Evolutionary conservation across 1,140 invertebrate genomes (phyloP).

Genomic region (Atta colombica): DNA sequence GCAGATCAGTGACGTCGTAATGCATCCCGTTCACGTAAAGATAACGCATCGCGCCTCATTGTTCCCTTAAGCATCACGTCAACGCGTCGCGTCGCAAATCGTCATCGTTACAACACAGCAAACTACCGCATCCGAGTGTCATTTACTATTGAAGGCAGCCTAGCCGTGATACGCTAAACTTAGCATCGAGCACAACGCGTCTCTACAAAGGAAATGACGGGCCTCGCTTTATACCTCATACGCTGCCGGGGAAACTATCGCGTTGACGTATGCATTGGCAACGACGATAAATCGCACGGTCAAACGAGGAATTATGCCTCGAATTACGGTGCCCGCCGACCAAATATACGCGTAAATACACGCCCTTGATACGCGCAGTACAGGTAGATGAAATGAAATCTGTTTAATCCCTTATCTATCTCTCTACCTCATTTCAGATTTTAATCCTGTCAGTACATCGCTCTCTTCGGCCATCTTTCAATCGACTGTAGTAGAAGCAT

Average conservation of each 20-base stretch:
- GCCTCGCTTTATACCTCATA: slow-evolving; percentile 62
- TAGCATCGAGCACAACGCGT: slow-evolving; percentile 69
- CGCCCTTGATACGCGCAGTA: background rate
- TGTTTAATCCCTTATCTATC: slow-evolving; percentile 16
- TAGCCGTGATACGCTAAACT: slow-evolving; percentile 73
- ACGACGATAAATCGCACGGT: slow-evolving; percentile 63
- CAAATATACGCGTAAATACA: slow-evolving; percentile 54
- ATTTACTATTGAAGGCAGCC: slow-evolving; percentile 76
- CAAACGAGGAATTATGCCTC: slow-evolving; percentile 68
- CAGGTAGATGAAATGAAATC: slow-evolving; percentile 17
- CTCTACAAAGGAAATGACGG: slow-evolving; percentile 70
- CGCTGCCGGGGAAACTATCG: slow-evolving; percentile 60
- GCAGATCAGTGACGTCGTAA: slow-evolving; percentile 47
- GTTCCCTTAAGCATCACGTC: slow-evolving; percentile 71
- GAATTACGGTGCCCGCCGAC: slow-evolving; percentile 32
- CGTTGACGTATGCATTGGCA: slow-evolving; percentile 71
- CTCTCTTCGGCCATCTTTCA: background rate
- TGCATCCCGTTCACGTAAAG: slow-evolving; percentile 64
- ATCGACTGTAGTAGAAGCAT: background rate
- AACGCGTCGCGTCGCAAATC: slow-evolving; percentile 72
- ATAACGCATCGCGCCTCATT: slow-evolving; percentile 68
- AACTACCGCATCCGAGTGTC: slow-evolving; percentile 77
- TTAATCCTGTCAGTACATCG: slow-evolving; percentile 11
- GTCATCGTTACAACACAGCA: slow-evolving; percentile 75
- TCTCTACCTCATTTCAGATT: slow-evolving; percentile 2